phyloP scores from a whole-genome alignment of 2,797 vertebrate species.

The Brotogeris chrysoptera region DNA sequence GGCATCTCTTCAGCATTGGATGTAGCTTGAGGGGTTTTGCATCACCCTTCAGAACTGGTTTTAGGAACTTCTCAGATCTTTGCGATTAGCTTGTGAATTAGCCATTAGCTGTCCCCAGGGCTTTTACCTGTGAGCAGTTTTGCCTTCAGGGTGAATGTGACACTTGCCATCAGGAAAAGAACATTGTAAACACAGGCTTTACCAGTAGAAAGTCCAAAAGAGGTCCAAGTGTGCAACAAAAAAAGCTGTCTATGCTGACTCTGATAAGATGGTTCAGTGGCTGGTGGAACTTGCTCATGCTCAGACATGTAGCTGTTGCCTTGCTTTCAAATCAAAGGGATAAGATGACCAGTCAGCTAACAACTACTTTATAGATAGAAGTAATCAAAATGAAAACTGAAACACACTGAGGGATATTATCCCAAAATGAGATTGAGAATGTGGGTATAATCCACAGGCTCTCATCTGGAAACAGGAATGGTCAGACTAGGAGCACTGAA shows the following conservation, averaged over 20 bases:
- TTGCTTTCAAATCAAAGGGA: background rate
- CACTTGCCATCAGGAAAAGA: background rate
- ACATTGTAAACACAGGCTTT: background rate
- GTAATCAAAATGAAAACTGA: background rate
- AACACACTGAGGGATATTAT: background rate
- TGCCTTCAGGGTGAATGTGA: background rate
- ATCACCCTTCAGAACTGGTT: background rate
- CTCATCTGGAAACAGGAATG: background rate
- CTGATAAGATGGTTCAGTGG: background rate
- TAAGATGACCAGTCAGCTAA: background rate
- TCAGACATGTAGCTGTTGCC: background rate
- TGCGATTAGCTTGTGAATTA: background rate
- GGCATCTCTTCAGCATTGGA: background rate
- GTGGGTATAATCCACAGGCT: background rate
- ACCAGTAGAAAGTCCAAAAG: background rate
- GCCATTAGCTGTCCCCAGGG: background rate
- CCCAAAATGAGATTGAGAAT: background rate
- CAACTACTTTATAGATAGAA: background rate
- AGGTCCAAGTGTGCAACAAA: background rate
- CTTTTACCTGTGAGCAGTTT: background rate
- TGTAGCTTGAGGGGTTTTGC: background rate
- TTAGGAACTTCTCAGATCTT: background rate
- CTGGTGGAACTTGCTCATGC: background rate
- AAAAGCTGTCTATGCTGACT: background rate
- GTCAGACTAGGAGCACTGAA: background rate